Evolutionary conservation across 2,113 vertebrate genomes (phyloP).

Genomic region (Tragelaphus strepsiceros): DNA sequence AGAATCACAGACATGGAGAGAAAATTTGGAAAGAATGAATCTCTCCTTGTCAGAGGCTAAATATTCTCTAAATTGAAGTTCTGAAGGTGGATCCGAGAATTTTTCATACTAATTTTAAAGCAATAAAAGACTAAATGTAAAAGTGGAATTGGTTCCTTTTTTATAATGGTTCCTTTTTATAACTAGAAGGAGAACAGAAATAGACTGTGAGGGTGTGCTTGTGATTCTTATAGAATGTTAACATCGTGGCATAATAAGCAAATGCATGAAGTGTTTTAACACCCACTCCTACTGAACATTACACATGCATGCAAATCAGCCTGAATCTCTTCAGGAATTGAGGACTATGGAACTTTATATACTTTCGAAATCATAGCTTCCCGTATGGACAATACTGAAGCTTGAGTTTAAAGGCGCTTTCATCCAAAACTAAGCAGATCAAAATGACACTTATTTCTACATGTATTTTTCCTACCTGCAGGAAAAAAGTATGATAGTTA

Average conservation of each 20-base stretch:
- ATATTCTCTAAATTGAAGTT: constrained; percentile 37
- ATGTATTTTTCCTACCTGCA: not conserved
- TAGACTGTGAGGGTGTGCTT: constrained; percentile 29
- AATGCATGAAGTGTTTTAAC: not conserved
- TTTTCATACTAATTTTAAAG: constrained; percentile 61
- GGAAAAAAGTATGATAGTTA: not conserved
- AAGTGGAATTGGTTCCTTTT: constrained; percentile 8
- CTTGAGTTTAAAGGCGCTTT: constrained; percentile 1
- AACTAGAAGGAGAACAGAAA: constrained; percentile 29
- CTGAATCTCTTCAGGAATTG: not conserved
- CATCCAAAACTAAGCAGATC: not conserved
- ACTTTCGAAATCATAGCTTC: not conserved
- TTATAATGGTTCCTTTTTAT: constrained; percentile 32
- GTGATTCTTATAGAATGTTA: constrained; percentile 11
- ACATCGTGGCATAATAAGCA: not conserved
- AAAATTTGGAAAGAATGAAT: not conserved
- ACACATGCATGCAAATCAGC: not conserved
- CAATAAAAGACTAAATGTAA: constrained; percentile 22
- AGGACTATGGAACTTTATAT: not conserved
- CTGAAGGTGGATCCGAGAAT: constrained; percentile 28
- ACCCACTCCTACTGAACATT: not conserved
- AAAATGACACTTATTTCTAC: not conserved
- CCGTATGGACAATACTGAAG: not conserved
- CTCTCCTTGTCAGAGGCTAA: not conserved
- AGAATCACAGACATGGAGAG: not conserved